phyloP scores from a whole-genome alignment of 2,113 vertebrate genomes.

The Sterrhoptilus dennistouni region DNA sequence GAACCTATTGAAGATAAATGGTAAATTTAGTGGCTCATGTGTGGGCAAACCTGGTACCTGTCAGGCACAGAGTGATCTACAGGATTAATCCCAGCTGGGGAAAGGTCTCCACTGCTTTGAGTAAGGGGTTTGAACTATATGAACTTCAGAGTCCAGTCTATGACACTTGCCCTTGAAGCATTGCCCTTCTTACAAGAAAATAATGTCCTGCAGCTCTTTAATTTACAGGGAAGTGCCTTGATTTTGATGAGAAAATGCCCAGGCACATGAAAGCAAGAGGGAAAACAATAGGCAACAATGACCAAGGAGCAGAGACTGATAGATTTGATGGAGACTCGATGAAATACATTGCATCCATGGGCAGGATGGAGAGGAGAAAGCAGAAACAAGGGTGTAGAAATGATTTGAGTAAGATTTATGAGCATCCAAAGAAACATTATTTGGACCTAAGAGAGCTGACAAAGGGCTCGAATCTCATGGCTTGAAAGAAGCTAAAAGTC shows the following conservation, averaged over 20 bases:
- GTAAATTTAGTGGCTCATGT: neutral
- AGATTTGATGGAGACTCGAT: neutral
- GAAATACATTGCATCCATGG: neutral
- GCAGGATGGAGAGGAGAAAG: neutral
- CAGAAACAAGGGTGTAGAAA: neutral
- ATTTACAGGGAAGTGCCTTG: neutral
- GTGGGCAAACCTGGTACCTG: neutral
- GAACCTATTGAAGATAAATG: neutral
- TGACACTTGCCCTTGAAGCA: neutral
- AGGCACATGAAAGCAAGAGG: neutral
- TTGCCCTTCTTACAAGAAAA: neutral
- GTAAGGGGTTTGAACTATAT: neutral
- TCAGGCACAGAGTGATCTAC: neutral
- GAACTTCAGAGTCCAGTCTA: neutral
- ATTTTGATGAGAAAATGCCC: neutral
- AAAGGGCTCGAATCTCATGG: neutral
- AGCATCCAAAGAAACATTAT: neutral
- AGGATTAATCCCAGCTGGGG: neutral
- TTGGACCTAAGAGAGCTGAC: neutral
- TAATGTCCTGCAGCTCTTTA: neutral
- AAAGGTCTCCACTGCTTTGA: neutral
- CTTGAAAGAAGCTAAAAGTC: neutral
- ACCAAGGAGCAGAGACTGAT: neutral
- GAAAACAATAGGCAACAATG: neutral
- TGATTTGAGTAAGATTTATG: neutral